Evolutionary conservation across 2,888 invertebrate species (phyloP).

Genomic region (Reticulitermes lucifugus): DNA sequence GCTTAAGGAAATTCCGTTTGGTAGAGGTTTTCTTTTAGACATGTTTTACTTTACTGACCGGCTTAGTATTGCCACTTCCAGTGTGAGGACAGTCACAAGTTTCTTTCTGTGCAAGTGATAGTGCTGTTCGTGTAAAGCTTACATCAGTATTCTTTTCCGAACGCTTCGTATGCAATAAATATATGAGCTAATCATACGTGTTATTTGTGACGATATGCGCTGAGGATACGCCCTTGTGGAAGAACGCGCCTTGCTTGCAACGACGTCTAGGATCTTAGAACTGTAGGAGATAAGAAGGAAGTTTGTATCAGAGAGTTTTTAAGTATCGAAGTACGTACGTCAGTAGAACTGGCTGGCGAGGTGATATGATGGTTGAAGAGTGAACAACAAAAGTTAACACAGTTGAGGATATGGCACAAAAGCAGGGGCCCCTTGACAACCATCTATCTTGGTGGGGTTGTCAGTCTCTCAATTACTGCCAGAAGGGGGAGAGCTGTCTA

Average conservation of each 20-base stretch:
- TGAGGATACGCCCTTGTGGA: constrained; percentile 46
- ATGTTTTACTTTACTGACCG: too few relatives aligned
- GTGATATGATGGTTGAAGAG: constrained; percentile 34
- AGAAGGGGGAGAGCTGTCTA: constrained; percentile 6
- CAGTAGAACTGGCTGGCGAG: constrained; percentile 11
- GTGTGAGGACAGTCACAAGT: too few relatives aligned
- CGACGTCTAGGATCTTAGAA: neutral
- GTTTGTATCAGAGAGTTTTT: constrained; percentile 15
- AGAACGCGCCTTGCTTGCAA: constrained; percentile 9
- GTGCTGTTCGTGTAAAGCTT: too few relatives aligned
- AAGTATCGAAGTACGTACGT: constrained; percentile 27
- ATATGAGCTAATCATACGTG: constrained; percentile 22
- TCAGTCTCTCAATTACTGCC: constrained; percentile 57
- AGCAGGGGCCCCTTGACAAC: constrained; percentile 39
- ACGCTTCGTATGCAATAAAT: constrained; percentile 1
- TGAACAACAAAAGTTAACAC: constrained; percentile 30
- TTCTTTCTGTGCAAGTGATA: too few relatives aligned
- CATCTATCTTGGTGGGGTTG: constrained; percentile 51
- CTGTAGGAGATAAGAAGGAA: neutral
- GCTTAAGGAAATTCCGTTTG: too few relatives aligned
- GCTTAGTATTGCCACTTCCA: too few relatives aligned
- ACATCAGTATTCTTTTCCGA: neutral
- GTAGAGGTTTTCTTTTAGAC: too few relatives aligned
- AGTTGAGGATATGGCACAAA: constrained; percentile 35
- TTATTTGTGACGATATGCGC: constrained; percentile 1